phyloP scores from a whole-genome alignment of 30 jellyfish, hydroid and myxozoan species.

The Turritopsis dohrnii region DNA sequence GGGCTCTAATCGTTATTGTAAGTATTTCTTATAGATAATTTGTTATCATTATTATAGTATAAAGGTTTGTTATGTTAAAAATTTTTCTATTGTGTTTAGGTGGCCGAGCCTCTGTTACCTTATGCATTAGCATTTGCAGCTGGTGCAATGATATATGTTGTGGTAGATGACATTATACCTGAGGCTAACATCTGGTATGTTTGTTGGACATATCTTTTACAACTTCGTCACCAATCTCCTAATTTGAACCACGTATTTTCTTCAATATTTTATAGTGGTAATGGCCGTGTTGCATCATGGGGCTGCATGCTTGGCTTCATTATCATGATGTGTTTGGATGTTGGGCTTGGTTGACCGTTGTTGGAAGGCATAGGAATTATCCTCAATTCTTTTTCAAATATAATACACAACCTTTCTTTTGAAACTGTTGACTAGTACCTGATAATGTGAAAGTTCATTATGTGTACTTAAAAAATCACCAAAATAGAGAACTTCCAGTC shows the following conservation, averaged over 20 bases:
- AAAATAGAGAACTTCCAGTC: no score
- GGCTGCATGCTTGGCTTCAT: constrained; percentile 87
- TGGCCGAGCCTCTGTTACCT: constrained; percentile 87
- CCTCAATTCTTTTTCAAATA: neutral
- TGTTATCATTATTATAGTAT: neutral
- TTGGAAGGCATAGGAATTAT: neutral
- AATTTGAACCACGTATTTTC: no score
- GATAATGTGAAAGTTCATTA: no score
- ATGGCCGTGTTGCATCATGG: constrained; percentile 92
- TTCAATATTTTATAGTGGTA: constrained; percentile 77
- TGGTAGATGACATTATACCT: constrained; percentile 86
- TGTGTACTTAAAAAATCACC: no score
- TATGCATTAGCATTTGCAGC: constrained; percentile 95
- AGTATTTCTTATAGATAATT: constrained; percentile 12
- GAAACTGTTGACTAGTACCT: no score
- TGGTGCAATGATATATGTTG: constrained; percentile 95
- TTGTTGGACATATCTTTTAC: neutral
- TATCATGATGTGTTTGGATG: constrained; percentile 93
- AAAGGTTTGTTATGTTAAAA: neutral
- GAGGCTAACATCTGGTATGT: constrained; percentile 80
- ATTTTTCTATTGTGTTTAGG: constrained; percentile 29
- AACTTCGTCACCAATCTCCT: no score
- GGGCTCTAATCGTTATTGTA: constrained; percentile 86
- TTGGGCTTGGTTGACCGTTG: constrained; percentile 72
- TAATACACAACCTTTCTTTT: no score